Evolutionary conservation across 1,140 invertebrate genomes (phyloP).

Genomic region (Drosophila bocqueti): DNA sequence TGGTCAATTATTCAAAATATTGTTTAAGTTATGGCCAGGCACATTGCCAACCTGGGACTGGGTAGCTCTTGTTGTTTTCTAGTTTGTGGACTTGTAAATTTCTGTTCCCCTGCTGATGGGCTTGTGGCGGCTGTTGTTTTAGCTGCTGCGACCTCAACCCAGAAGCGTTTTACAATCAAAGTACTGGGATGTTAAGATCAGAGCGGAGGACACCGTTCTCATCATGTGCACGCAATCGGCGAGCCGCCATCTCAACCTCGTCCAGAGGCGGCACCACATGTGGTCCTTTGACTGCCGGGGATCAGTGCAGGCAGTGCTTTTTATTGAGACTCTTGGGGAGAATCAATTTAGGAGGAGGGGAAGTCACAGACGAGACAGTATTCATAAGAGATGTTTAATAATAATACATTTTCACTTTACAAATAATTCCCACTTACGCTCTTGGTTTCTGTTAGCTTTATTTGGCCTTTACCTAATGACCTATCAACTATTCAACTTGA

Average conservation of each 20-base stretch:
- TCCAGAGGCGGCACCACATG: constrained; percentile 44
- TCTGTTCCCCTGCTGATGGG: constrained; percentile 49
- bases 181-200: background rate
- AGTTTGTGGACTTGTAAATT: constrained; percentile 56
- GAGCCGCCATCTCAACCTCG: constrained; percentile 36
- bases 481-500: background rate
- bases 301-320: background rate
- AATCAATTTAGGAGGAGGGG: background rate
- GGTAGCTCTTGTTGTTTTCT: constrained; percentile 46
- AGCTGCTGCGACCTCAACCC: constrained; percentile 41
- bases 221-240: constrained; percentile 45
- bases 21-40: constrained; percentile 43
- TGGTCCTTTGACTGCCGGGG: constrained; percentile 21
- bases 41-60: constrained; percentile 10
- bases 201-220: constrained; percentile 16
- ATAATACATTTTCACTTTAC: background rate
- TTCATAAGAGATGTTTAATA: background rate
- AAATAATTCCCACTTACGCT: background rate
- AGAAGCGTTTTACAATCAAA: constrained; percentile 56
- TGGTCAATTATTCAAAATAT: constrained; percentile 52
- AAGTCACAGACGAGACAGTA: background rate
- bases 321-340: background rate
- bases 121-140: constrained; percentile 32
- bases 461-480: background rate
- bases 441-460: background rate